A percentile compares a stretch with the other conserved stretches of the same genome.
phyloP scores from a whole-genome alignment of 2,113 vertebrate genomes.

The Callithrix jacchus region DNA sequence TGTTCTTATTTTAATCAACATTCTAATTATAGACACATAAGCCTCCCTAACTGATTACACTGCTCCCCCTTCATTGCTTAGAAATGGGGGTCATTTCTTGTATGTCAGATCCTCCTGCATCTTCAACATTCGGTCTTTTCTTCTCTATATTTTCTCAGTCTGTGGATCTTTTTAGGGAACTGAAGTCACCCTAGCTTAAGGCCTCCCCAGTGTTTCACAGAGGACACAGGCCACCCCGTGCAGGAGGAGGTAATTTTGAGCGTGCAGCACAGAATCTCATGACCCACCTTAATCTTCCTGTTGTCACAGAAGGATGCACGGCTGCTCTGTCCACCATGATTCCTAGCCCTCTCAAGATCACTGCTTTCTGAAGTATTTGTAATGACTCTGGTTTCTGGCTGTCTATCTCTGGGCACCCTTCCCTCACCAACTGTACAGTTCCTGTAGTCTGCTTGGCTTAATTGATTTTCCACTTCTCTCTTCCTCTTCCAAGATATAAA shows the following conservation, averaged over 20 bases:
- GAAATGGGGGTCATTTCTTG: conserved; percentile 7
- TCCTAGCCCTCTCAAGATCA: neutral
- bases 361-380: conserved; percentile 49
- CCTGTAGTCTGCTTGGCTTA: neutral
- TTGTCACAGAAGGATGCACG: neutral
- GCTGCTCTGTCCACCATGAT: neutral
- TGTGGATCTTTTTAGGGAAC: conserved; percentile 54
- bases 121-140: conserved; percentile 59
- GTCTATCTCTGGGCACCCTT: neutral
- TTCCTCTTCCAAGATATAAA: conserved; percentile 58
- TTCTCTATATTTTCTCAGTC: conserved; percentile 65
- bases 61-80: neutral
- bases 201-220: conserved; percentile 40
- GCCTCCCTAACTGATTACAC: neutral
- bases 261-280: neutral
- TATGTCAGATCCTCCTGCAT: neutral
- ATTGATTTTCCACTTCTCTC: conserved; percentile 18
- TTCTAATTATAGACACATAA: neutral
- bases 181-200: conserved; percentile 53
- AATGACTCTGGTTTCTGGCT: conserved; percentile 16
- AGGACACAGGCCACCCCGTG: conserved; percentile 1
- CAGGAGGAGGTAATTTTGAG: conserved; percentile 3
- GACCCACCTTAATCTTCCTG: neutral
- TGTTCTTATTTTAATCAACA: conserved; percentile 45
- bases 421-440: neutral